These are phyloP conservation scores for Odobenus rosmarus DNA, from an alignment of 2,113 vertebrate species.

Conservation along the genomic window DNA sequence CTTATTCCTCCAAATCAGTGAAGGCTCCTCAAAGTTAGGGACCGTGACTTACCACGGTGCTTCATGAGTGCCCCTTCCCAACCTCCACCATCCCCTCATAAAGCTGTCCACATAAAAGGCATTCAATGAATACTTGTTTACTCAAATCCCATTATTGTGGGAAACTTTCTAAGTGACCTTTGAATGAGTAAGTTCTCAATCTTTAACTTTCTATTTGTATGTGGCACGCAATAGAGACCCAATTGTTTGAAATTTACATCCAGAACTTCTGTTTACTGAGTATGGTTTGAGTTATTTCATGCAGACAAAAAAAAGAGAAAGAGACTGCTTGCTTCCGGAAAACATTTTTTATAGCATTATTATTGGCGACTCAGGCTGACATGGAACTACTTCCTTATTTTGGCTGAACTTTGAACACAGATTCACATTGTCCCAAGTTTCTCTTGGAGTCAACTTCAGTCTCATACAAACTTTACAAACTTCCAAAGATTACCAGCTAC, in stretches of 20 bases:
- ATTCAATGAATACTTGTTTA: conserved; percentile 28
- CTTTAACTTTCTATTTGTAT: conserved; percentile 60
- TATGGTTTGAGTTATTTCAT: conserved; percentile 62
- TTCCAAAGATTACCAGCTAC: conserved; percentile 29
- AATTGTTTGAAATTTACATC: conserved; percentile 62
- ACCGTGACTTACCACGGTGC: not conserved
- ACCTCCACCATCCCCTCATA: not conserved
- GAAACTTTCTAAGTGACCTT: conserved; percentile 43
- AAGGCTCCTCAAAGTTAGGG: not conserved
- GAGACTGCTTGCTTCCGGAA: conserved; percentile 1
- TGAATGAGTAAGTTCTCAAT: conserved; percentile 47
- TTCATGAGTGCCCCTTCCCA: not conserved
- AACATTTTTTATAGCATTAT: conserved; percentile 72
- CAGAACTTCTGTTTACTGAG: conserved; percentile 67
- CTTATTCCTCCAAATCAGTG: not conserved
- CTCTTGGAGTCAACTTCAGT: conserved; percentile 45
- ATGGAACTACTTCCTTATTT: conserved; percentile 64
- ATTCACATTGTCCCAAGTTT: conserved; percentile 50
- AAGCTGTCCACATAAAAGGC: not conserved
- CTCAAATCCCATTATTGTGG: conserved; percentile 46
- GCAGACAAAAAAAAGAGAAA: not conserved
- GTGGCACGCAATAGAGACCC: not conserved
- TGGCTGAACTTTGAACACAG: conserved; percentile 67
- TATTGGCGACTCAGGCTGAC: conserved; percentile 67
- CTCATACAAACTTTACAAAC: conserved; percentile 27